Percentiles rank a stretch among this genome's conserved stretches.
Evolutionary conservation across 2,113 vertebrate species (phyloP).

Genomic region (Rhinoptilus africanus): DNA sequence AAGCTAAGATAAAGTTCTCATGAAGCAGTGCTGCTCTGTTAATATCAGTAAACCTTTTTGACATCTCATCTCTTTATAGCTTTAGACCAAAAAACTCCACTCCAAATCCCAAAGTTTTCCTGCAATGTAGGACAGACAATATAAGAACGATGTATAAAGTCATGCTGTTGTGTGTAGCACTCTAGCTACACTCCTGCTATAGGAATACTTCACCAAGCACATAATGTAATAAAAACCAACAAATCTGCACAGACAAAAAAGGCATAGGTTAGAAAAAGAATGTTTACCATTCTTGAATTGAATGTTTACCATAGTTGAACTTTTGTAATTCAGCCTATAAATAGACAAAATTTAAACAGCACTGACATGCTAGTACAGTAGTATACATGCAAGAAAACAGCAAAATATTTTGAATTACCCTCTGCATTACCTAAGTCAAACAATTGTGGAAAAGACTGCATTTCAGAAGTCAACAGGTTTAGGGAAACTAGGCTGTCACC

Average conservation of each 20-base stretch:
- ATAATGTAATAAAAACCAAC: background rate
- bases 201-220: background rate
- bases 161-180: background rate
- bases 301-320: background rate
- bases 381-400: background rate
- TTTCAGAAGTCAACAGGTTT: background rate
- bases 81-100: background rate
- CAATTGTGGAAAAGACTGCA: background rate
- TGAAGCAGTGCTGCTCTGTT: background rate
- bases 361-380: background rate
- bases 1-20: background rate
- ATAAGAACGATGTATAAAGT: background rate
- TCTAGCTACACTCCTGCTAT: background rate
- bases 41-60: background rate
- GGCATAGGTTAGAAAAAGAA: background rate
- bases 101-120: background rate
- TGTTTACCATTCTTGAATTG: background rate
- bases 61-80: background rate
- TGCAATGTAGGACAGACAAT: background rate
- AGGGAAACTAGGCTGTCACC: background rate
- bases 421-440: background rate
- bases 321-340: background rate
- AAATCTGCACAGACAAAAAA: background rate
- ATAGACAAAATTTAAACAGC: background rate
- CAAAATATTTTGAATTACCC: background rate